These are phyloP conservation scores for Passer montanus DNA, from an alignment of 2,113 vertebrate species.

Conservation along the genomic window DNA sequence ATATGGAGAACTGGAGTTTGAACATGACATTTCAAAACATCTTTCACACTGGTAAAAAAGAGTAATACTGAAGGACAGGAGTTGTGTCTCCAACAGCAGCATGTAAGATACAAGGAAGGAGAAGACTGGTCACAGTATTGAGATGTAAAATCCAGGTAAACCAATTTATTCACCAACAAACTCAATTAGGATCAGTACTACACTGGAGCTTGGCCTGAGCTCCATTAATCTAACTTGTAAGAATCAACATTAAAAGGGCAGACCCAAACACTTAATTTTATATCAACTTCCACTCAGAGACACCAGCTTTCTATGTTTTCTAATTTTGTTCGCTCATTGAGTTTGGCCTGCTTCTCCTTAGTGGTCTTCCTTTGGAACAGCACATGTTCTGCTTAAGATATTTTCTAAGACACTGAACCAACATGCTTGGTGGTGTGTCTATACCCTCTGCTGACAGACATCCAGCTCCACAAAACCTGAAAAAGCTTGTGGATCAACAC, in stretches of 20 bases:
- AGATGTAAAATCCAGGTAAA: conserved; percentile 25
- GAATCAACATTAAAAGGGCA: not conserved
- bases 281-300: not conserved
- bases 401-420: not conserved
- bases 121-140: not conserved
- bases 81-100: not conserved
- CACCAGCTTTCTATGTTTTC: not conserved
- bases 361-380: not conserved
- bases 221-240: not conserved
- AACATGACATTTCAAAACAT: not conserved
- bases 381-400: not conserved
- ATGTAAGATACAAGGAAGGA: not conserved
- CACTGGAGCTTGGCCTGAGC: not conserved
- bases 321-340: not conserved
- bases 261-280: not conserved
- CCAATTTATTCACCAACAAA: conserved; percentile 37
- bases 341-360: not conserved
- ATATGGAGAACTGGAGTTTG: not conserved
- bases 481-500: fast-evolving
- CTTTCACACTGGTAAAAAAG: not conserved
- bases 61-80: not conserved
- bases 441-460: not conserved
- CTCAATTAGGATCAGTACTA: conserved; percentile 15
- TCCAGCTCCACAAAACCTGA: not conserved
- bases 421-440: not conserved